These are phyloP conservation scores for Falco rusticolus DNA, from an alignment of 2,797 vertebrate species.

Conservation along the genomic window DNA sequence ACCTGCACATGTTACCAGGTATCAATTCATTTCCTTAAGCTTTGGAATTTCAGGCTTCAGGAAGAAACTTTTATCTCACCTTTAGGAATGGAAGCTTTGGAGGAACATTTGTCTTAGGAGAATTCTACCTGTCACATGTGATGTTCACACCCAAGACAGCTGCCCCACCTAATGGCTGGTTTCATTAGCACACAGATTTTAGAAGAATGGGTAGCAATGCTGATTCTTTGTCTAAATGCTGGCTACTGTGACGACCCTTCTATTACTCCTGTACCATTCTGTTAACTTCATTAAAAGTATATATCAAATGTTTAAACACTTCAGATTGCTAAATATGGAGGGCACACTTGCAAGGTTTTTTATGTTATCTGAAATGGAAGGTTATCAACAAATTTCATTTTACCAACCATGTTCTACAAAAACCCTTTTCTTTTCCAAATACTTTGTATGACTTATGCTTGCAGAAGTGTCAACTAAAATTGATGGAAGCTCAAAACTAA, in stretches of 20 bases:
- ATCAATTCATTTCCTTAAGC: not conserved
- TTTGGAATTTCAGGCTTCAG: not conserved
- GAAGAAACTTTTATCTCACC: not conserved
- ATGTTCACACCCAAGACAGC: not conserved
- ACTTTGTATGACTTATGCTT: not conserved
- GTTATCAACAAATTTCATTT: not conserved
- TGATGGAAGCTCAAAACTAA: not conserved
- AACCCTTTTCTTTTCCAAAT: not conserved
- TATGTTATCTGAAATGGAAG: not conserved
- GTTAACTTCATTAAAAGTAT: not conserved
- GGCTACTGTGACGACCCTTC: not conserved
- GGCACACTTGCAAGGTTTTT: not conserved
- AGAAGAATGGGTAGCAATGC: not conserved
- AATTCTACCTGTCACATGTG: accelerated
- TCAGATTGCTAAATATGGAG: not conserved
- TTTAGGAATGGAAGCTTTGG: not conserved
- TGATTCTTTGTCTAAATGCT: not conserved
- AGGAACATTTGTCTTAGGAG: not conserved
- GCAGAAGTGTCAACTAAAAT: not conserved
- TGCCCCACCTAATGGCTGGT: not conserved
- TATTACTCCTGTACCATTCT: not conserved
- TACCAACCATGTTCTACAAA: not conserved
- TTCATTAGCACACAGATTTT: not conserved
- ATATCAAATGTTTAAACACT: not conserved
- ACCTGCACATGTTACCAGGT: not conserved